phyloP scores from a whole-genome alignment of 2,888 invertebrate species.

The Epinotia demarniana region DNA sequence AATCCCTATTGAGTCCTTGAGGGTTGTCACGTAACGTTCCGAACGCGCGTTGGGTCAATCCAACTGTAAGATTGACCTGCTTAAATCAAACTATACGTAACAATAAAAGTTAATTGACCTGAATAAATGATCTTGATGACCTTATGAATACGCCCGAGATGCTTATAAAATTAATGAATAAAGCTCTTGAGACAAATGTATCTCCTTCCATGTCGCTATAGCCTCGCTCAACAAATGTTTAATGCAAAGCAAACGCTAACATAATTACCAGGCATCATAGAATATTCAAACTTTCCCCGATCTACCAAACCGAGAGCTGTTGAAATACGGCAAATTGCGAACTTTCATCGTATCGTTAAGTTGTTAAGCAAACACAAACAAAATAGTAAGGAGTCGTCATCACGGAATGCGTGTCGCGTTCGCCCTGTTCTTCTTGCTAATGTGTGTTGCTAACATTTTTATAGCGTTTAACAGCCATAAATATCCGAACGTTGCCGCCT shows the following conservation, averaged over 20 bases:
- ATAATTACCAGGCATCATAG: slow-evolving; percentile 11
- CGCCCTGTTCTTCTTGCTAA: slow-evolving; percentile 45
- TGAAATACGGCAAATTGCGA: slow-evolving; percentile 23
- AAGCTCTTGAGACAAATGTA: background rate
- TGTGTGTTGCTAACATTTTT: slow-evolving; percentile 47
- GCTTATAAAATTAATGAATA: background rate
- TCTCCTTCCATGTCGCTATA: background rate
- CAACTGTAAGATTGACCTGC: no score
- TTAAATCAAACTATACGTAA: no score
- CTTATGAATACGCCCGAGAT: background rate
- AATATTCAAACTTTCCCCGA: slow-evolving; percentile 6
- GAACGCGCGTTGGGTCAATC: no score
- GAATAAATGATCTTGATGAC: background rate
- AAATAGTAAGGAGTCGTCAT: slow-evolving; percentile 35
- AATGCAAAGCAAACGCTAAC: slow-evolving; percentile 4
- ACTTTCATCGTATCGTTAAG: slow-evolving; percentile 29
- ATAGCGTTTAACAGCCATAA: slow-evolving; percentile 46
- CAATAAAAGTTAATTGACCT: no score
- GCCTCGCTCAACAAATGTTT: background rate
- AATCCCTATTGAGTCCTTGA: no score
- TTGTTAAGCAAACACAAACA: slow-evolving; percentile 26
- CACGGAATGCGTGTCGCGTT: slow-evolving; percentile 68
- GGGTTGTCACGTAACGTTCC: no score
- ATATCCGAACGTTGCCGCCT: slow-evolving; percentile 31
- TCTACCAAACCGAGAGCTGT: slow-evolving; percentile 10